A percentile compares a stretch with the other conserved stretches of the same genome.
These are phyloP conservation scores for Drosophila setosimentum DNA, from an alignment of 2,888 invertebrate species.

Conservation along the genomic window DNA sequence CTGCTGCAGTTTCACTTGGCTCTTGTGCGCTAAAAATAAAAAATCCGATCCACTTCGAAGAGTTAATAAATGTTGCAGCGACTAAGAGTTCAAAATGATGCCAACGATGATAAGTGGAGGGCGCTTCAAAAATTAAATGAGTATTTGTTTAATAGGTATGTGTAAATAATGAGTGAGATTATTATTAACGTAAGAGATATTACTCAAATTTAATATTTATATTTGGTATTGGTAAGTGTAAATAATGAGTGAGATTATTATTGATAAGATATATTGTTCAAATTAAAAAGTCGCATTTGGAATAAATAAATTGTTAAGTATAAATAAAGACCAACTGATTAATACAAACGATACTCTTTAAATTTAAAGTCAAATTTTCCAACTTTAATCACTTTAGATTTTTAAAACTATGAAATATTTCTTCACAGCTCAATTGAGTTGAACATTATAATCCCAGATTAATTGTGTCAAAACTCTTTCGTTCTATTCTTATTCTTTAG, in stretches of 20 bases:
- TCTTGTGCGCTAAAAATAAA: conserved; percentile 57
- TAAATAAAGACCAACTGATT: background rate
- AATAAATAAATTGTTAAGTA: background rate
- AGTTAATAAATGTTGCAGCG: conserved; percentile 39
- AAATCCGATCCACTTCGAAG: conserved; percentile 7
- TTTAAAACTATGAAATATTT: background rate
- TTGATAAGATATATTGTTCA: background rate
- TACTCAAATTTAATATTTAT: background rate
- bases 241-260: background rate
- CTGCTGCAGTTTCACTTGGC: conserved; percentile 53
- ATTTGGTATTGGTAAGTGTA: background rate
- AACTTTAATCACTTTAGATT: no score
- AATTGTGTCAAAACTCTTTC: background rate
- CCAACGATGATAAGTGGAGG: conserved; percentile 30
- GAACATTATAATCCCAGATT: background rate
- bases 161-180: conserved; percentile 3
- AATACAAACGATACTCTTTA: background rate
- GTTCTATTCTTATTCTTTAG: background rate
- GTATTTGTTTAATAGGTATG: conserved; percentile 2
- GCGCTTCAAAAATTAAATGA: background rate
- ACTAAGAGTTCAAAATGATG: conserved; percentile 25
- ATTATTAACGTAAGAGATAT: background rate
- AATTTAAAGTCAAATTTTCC: background rate
- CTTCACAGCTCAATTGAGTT: background rate
- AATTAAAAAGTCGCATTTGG: background rate